These are phyloP conservation scores for Monoplex corrugatus DNA, from an alignment of 2,888 invertebrate genomes.

Conservation along the genomic window DNA sequence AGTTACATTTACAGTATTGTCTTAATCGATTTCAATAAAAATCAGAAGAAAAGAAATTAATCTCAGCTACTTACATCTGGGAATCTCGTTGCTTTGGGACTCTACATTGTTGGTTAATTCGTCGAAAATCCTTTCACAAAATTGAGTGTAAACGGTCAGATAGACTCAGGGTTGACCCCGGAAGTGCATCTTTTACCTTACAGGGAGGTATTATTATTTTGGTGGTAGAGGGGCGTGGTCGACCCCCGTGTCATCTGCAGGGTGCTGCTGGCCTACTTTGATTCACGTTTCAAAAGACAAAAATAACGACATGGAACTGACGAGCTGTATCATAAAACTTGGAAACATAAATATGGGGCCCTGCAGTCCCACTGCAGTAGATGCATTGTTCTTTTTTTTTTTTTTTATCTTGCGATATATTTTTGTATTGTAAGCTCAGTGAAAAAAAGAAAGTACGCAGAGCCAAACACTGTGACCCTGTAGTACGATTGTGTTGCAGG, in stretches of 20 bases:
- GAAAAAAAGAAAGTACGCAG: no score
- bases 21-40: not conserved
- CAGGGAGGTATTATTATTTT: slow-evolving; percentile 42
- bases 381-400: no score
- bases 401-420: no score
- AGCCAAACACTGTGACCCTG: no score
- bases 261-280: not conserved
- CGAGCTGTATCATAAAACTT: not conserved
- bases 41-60: not conserved
- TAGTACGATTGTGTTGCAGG: no score
- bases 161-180: slow-evolving; percentile 42
- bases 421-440: no score
- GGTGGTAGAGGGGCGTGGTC: slow-evolving; percentile 34
- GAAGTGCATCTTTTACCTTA: slow-evolving; percentile 43
- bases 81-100: slow-evolving; percentile 27
- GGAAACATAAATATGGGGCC: not conserved
- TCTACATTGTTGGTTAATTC: slow-evolving; percentile 56
- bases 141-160: slow-evolving; percentile 53
- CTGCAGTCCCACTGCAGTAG: no score
- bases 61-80: slow-evolving; percentile 54
- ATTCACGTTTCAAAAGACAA: not conserved
- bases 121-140: slow-evolving; percentile 51
- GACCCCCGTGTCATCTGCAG: not conserved
- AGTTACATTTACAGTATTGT: not conserved
- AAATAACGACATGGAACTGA: no score